Evolutionary conservation across 2,888 invertebrate genomes (phyloP).

Genomic region (Dasypogon diadema): DNA sequence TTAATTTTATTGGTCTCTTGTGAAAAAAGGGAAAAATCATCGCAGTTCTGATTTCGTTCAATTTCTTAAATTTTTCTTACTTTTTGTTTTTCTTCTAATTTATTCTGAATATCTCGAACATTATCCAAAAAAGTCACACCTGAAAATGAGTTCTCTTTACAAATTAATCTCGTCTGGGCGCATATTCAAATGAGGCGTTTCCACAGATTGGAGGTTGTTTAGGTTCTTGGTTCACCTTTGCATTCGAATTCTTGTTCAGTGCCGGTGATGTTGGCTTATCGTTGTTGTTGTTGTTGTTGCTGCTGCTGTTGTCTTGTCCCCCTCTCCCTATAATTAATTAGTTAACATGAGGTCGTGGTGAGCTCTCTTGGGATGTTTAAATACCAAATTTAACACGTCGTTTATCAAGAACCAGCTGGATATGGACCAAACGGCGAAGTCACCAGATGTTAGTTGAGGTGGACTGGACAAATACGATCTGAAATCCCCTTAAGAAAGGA

Average conservation of each 20-base stretch:
- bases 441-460: too few relatives aligned
- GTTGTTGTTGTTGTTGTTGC: background rate
- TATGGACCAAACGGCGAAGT: too few relatives aligned
- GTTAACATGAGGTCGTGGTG: slow-evolving; percentile 1
- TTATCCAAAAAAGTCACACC: slow-evolving; percentile 38
- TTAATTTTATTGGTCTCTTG: slow-evolving; percentile 10
- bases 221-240: background rate
- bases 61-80: slow-evolving; percentile 6
- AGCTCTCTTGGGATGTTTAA: too few relatives aligned
- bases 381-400: background rate
- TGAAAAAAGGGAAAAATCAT: too few relatives aligned
- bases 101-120: background rate
- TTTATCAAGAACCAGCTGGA: background rate
- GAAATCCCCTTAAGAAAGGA: too few relatives aligned
- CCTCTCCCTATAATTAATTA: background rate
- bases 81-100: slow-evolving; percentile 13
- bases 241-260: background rate
- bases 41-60: slow-evolving; percentile 12
- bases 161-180: slow-evolving; percentile 22
- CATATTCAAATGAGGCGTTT: slow-evolving; percentile 8
- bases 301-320: background rate
- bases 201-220: background rate
- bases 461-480: too few relatives aligned
- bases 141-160: slow-evolving; percentile 38
- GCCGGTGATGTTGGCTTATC: background rate